Evolutionary conservation across 1,140 invertebrate species (phyloP).

Genomic region (Sycophila sp.): DNA sequence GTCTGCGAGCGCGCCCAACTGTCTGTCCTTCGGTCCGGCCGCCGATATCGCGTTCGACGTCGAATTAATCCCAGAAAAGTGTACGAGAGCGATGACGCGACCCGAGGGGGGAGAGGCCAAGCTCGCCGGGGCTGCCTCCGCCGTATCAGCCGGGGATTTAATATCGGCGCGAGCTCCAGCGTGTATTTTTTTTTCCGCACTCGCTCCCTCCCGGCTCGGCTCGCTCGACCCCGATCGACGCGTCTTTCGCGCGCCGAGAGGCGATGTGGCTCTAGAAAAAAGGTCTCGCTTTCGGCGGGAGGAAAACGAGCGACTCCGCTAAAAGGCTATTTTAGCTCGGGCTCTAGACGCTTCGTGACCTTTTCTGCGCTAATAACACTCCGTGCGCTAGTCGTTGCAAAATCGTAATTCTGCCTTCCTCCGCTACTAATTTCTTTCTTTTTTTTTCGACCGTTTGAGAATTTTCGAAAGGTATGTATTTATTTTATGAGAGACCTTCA

Average conservation of each 20-base stretch:
- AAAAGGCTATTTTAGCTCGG: background rate
- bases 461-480: background rate
- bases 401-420: too few species aligned
- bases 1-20: background rate
- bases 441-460: background rate
- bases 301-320: background rate
- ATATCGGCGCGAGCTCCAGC: conserved; percentile 39
- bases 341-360: background rate
- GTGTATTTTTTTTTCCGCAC: background rate
- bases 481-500: background rate
- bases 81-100: conserved; percentile 46
- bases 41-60: conserved; percentile 41
- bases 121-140: conserved; percentile 7
- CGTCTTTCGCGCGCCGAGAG: background rate
- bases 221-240: background rate
- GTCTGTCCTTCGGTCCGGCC: conserved; percentile 41
- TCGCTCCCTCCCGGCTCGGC: background rate
- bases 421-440: background rate
- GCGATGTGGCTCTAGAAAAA: background rate
- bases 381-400: background rate
- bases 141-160: conserved; percentile 39
- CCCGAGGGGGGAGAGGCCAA: too few species aligned
- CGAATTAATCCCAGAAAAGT: conserved; percentile 60
- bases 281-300: background rate
- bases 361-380: background rate